Conservation (phyloP, 1,140 invertebrate genomes). For the Cylas formicarius region DNA sequence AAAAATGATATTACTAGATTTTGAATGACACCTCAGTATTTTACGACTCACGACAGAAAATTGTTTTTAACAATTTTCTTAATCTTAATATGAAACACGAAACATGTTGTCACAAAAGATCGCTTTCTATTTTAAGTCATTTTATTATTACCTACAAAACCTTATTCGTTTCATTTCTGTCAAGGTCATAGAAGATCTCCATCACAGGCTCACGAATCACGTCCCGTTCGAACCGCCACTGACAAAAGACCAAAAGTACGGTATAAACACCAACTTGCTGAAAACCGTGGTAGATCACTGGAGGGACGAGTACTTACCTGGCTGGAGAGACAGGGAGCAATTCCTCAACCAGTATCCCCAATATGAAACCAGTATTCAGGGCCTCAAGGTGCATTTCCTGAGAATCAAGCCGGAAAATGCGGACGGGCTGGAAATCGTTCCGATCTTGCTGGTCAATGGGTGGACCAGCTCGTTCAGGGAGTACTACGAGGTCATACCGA, state of each 20-base stretch:
- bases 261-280: constrained; percentile 63
- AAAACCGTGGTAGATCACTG: constrained; percentile 68
- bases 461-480: constrained; percentile 87
- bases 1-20: too few relatives aligned
- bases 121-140: too few relatives aligned
- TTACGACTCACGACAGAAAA: too few relatives aligned
- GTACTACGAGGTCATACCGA: constrained; percentile 75
- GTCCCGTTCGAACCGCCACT: constrained; percentile 51
- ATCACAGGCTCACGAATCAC: constrained; percentile 50
- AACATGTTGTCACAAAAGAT: too few relatives aligned
- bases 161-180: too few relatives aligned
- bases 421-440: constrained; percentile 48
- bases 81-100: too few relatives aligned
- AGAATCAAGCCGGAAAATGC: constrained; percentile 54
- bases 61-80: too few relatives aligned
- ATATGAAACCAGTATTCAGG: constrained; percentile 63
- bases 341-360: constrained; percentile 64
- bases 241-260: constrained; percentile 65
- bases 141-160: too few relatives aligned
- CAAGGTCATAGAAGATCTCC: constrained; percentile 57
- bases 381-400: constrained; percentile 67
- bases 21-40: too few relatives aligned
- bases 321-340: constrained; percentile 63
- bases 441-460: constrained; percentile 74
- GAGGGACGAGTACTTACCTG: constrained; percentile 61